Conservation (phyloP, 2,797 vertebrate species). For the Aldrovandia affinis region DNA sequence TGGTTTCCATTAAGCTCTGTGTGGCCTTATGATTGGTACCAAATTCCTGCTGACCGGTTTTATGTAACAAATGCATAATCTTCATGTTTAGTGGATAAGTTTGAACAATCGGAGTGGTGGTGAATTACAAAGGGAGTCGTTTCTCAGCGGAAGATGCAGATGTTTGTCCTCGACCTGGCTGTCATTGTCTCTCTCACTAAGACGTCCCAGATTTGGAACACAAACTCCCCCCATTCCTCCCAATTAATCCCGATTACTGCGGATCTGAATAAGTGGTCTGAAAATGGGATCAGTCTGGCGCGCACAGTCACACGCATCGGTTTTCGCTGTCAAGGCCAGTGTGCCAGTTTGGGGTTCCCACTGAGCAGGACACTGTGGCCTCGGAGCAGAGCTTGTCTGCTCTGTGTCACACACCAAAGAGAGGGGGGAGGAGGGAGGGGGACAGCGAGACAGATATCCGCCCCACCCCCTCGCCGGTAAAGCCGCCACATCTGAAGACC, state of each 20-base stretch:
- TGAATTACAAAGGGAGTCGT: not conserved
- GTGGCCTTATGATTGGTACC: not conserved
- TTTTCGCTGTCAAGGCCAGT: not conserved
- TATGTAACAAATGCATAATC: slow-evolving; percentile 48
- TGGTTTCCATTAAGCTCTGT: not conserved
- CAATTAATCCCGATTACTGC: not conserved
- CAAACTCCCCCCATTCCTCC: not conserved
- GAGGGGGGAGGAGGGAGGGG: not conserved
- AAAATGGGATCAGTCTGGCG: not conserved
- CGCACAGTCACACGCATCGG: not conserved
- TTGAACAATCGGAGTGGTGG: not conserved
- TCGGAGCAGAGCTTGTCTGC: not conserved
- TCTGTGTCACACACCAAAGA: not conserved
- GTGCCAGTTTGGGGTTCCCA: not conserved
- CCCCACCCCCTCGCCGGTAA: not conserved
- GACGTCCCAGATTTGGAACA: not conserved
- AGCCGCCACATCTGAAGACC: not conserved
- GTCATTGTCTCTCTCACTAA: not conserved
- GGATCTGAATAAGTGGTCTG: not conserved
- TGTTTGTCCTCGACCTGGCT: not conserved
- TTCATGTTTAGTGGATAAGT: slow-evolving; percentile 15
- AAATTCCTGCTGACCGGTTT: slow-evolving; percentile 44
- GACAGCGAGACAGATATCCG: not conserved
- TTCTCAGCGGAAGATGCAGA: not conserved
- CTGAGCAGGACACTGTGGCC: not conserved